Evolutionary conservation across 2,113 vertebrate species (phyloP), one percentile per base, ranked within the genome.

Genomic region (Lepus timidus): DNA sequence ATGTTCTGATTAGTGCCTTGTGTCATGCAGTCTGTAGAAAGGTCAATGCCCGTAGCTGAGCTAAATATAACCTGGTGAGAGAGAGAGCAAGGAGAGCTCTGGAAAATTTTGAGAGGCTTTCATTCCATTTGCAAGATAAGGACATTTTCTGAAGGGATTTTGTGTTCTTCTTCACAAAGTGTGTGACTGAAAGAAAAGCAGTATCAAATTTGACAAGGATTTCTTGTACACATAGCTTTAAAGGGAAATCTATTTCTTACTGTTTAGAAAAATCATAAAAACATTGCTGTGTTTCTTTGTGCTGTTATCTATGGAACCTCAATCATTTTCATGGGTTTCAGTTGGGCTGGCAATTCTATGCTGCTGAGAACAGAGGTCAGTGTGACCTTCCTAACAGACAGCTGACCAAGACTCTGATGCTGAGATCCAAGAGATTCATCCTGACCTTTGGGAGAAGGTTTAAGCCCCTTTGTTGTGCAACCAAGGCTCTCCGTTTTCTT

Each of bases 41-140:
- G 96, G 97, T 96, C 96, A 97, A 96, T 87, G 88, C 95, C 96
- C 96, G 93, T 36, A 90, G 93, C 85, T 92, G 93, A 96, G 90
- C 95, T 97, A 97, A 97, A 97, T 97, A 97, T 97, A 97, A 84
- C 82, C 36, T 31, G 29, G 74, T 61, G 31, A 91, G 90, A n/a
- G 93, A 94, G 84, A 76, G 25, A 88, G 62, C 85, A 92, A 39
- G 71, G n/a, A 92, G 85, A 92, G 75, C 78, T 93, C 85, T 97
- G 93, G 92, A 96, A 96, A 97, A 64, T 95, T 96, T 76, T 86
- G 88, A 93, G 94, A 93, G 91, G 88, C 76, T 97, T 97, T 96
- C 79, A 95, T 84, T 86, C 70, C 71, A 79, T 97, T 97, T 95
- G 71, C 83, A 95, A 95, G 94, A 96, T 88, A 93, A 74, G 91